A percentile compares a stretch with the other conserved stretches of the same genome.
Evolutionary conservation across 2,888 invertebrate species (phyloP).

Genomic region (Pecten maximus): DNA sequence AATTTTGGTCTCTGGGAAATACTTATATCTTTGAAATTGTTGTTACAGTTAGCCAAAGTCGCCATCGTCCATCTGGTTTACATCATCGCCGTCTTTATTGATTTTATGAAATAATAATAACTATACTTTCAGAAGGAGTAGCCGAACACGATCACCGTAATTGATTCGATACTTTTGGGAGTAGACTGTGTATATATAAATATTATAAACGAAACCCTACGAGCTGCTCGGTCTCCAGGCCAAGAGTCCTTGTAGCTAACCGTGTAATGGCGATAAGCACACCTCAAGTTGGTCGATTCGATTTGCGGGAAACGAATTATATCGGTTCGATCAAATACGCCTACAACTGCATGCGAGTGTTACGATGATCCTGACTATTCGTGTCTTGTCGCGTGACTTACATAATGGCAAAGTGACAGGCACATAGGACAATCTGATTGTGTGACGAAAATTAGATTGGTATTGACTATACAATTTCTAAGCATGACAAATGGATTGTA

Average conservation of each 20-base stretch:
- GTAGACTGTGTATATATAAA: background rate
- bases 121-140: background rate
- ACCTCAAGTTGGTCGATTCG: background rate
- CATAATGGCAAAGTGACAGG: background rate
- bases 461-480: background rate
- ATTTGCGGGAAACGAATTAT: background rate
- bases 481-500: background rate
- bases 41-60: background rate
- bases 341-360: background rate
- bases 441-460: background rate
- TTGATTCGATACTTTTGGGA: slow-evolving; percentile 22
- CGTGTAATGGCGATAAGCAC: background rate
- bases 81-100: background rate
- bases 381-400: background rate
- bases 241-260: background rate
- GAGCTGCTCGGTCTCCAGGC: background rate
- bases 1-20: background rate
- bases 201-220: background rate
- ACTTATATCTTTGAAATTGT: background rate
- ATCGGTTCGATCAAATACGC: background rate
- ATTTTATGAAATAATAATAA: slow-evolving; percentile 31
- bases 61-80: background rate
- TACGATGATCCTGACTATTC: background rate
- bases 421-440: background rate
- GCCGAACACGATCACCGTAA: background rate